Evolutionary conservation across 2,888 invertebrate genomes (phyloP).

Genomic region (Drosophila koepferae): DNA sequence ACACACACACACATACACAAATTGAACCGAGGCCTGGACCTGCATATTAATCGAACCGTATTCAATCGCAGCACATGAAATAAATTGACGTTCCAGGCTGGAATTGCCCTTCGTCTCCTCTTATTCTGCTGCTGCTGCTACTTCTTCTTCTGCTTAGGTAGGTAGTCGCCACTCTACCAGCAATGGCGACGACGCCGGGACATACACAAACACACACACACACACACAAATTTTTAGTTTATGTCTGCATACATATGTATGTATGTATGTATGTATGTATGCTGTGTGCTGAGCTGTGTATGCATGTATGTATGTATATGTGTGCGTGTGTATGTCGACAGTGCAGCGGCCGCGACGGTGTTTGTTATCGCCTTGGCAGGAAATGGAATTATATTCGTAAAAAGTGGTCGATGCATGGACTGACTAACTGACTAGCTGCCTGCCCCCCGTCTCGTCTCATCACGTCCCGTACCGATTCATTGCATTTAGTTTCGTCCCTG

Average conservation of each 20-base stretch:
- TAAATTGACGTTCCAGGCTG: conserved; percentile 55
- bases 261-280: conserved; percentile 3
- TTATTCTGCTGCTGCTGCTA: conserved; percentile 8
- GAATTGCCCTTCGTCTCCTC: conserved; percentile 35
- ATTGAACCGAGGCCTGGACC: conserved; percentile 45
- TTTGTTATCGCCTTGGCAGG: conserved; percentile 82
- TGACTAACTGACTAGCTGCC: conserved; percentile 9
- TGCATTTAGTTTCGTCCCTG: conserved; percentile 11
- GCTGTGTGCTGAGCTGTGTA: conserved; percentile 7
- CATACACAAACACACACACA: conserved; percentile 38
- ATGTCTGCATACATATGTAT: conserved; percentile 17
- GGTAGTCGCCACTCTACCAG: conserved; percentile 35
- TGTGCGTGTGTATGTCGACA: conserved; percentile 32
- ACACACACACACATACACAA: conserved; percentile 14
- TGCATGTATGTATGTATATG: conserved; percentile 1
- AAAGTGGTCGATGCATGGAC: conserved; percentile 62
- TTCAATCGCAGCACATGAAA: conserved; percentile 67
- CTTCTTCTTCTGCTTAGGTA: conserved; percentile 38
- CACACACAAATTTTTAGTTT: conserved; percentile 7
- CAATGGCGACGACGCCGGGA: conserved; percentile 68
- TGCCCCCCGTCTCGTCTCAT: background rate
- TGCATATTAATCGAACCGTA: conserved; percentile 76
- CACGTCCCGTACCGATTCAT: background rate
- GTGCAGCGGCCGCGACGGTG: conserved; percentile 49
- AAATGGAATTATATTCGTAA: conserved; percentile 82